Base-by-base conservation (phyloP, 2,888 invertebrate species). In the Caenorhabditis sulstoni region DNA sequence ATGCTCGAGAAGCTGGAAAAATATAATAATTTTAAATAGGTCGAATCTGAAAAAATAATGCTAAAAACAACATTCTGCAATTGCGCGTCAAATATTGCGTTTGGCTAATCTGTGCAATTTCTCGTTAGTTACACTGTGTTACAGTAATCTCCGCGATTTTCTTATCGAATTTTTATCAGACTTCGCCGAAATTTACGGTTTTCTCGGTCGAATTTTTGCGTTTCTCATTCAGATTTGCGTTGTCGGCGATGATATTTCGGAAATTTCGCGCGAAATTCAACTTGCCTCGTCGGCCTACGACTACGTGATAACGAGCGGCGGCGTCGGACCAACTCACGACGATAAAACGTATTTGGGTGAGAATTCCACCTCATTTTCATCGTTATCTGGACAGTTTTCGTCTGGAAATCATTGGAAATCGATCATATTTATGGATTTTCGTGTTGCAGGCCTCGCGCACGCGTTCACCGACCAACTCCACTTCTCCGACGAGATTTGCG, bases 271-370 rank as follows among this genome's bases (percentile, higher is more conserved):
- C 23, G 94, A 94, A 91, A 93, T 94, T 3, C 90, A 90, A 57
- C 18, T 65, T 1, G 73, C 78, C 9, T 73, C 75, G 14, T 12
- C 41, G 3, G 20, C 55, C 0, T 81, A 73, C 47, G 86, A 86
- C 53, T 66, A 93, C 91, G 94, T 94, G 9, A 92, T 94, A 70
- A 94, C 94, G 0, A 93, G 94, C 0, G 94, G 94, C 20, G 94
- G 94, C 39, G 93, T 94, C 78, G 94, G 94, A 14, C 94, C 94
- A 1, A 94, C 94, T 16, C 94, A 94, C 90, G 94, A 94, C 91
- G 94, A 94, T 90, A 92, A 94, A 85, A 94, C 94, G 0, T 94
- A 93, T 91, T 93, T 93, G 92, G 94, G 94, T 91, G 71, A 47
- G 62, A 16, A 35, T 37, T 29, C 29, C 29, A 1, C 11, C 7